Conservation (phyloP, 2,888 invertebrate species). For the Parelbella ahira region DNA sequence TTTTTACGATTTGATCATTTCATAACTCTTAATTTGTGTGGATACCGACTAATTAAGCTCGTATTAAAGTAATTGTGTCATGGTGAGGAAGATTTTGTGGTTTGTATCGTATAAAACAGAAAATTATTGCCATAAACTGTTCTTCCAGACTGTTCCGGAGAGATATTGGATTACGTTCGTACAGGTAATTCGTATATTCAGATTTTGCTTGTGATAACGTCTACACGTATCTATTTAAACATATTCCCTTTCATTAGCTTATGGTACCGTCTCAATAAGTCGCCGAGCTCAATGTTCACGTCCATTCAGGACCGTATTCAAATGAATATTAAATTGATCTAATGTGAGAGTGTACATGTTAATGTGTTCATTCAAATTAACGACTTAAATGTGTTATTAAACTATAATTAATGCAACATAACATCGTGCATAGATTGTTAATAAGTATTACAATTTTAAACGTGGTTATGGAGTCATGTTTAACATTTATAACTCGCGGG, state of each 20-base stretch:
- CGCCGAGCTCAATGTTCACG: no score
- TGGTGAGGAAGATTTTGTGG: conserved; percentile 1
- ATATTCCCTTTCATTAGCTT: no score
- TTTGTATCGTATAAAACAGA: conserved; percentile 16
- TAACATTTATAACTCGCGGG: conserved; percentile 4
- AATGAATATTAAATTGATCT: conserved; percentile 2
- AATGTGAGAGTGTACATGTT: background rate
- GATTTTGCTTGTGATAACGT: no score
- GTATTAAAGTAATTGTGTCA: conserved; percentile 36
- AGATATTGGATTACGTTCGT: no score
- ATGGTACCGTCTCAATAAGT: no score
- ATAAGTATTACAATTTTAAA: background rate
- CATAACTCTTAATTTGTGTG: conserved; percentile 43
- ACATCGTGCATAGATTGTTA: background rate
- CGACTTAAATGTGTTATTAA: conserved; percentile 20
- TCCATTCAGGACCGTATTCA: background rate
- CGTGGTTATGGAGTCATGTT: background rate
- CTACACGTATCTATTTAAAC: no score
- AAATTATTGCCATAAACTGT: conserved; percentile 11
- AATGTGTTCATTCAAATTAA: conserved; percentile 21
- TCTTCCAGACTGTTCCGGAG: no score
- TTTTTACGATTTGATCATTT: conserved; percentile 51
- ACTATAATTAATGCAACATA: conserved; percentile 1
- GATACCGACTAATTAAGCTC: conserved; percentile 41
- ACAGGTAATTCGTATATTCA: no score